phyloP scores from a whole-genome alignment of 2,113 vertebrate genomes.

The Globicephala melas region DNA sequence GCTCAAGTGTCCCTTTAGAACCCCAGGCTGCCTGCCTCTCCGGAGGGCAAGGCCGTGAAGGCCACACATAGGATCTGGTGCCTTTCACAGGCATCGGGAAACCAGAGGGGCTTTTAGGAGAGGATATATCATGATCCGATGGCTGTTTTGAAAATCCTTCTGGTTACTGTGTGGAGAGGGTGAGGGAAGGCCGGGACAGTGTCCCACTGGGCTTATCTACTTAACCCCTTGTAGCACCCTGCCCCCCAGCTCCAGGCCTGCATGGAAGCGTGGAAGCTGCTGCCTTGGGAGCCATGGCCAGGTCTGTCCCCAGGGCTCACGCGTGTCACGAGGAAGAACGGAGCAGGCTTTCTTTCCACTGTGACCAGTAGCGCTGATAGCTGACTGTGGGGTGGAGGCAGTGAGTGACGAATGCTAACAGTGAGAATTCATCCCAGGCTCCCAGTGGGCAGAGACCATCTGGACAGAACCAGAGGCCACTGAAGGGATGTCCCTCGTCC shows the following conservation, averaged over 20 bases:
- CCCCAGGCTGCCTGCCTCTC: neutral
- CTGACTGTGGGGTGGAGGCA: neutral
- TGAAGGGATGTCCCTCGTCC: rapidly evolving
- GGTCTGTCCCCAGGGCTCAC: neutral
- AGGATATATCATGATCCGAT: neutral
- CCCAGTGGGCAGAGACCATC: slow-evolving; percentile 51
- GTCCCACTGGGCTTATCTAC: neutral
- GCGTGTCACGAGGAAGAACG: neutral
- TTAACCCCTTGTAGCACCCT: neutral
- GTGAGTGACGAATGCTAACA: neutral
- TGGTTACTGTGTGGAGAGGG: neutral
- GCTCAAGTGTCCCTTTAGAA: neutral
- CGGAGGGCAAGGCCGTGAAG: neutral
- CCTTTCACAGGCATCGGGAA: neutral
- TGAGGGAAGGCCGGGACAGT: neutral
- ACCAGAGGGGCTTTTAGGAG: neutral
- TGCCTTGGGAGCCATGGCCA: neutral
- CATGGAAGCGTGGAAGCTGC: neutral
- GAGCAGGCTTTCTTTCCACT: neutral
- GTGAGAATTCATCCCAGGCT: slow-evolving; percentile 30
- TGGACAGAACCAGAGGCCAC: slow-evolving; percentile 47
- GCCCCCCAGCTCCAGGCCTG: neutral
- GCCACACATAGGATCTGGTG: neutral
- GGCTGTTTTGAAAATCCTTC: neutral
- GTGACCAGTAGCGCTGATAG: slow-evolving; percentile 19